phyloP scores from a whole-genome alignment of 1,140 invertebrate species.

The Nasonia giraulti region DNA sequence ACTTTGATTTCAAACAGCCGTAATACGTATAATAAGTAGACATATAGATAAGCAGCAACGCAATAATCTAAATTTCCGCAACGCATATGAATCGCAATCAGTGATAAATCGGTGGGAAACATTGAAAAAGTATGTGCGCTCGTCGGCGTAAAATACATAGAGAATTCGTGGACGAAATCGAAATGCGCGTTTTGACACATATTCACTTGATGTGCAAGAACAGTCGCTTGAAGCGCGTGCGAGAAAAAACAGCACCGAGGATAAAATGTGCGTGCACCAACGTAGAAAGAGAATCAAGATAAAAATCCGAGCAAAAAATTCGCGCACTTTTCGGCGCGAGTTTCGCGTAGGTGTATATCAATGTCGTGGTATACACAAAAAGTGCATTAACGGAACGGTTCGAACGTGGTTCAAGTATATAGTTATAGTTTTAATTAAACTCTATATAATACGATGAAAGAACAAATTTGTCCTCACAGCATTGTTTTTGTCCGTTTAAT shows the following conservation, averaged over 20 bases:
- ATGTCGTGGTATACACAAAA: neutral
- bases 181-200: neutral
- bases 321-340: neutral
- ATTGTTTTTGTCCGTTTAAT: conserved; percentile 1
- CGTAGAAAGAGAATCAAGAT: conserved; percentile 7
- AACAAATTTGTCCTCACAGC: too few relatives aligned
- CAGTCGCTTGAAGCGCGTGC: neutral
- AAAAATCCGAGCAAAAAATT: neutral
- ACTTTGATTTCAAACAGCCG: neutral
- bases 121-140: neutral
- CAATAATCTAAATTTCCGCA: neutral
- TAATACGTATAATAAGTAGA: too few relatives aligned
- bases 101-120: neutral
- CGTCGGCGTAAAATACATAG: neutral
- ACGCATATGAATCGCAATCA: neutral
- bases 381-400: conserved; percentile 29
- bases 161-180: conserved; percentile 11
- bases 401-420: neutral
- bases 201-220: neutral
- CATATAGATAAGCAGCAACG: neutral
- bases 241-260: neutral
- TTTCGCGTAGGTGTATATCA: neutral
- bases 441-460: neutral
- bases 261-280: conserved; percentile 3
- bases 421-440: neutral